Evolutionary conservation across 2,888 invertebrate species (phyloP), one percentile per base, ranked within the genome.

Genomic region (Norana najaformis): DNA sequence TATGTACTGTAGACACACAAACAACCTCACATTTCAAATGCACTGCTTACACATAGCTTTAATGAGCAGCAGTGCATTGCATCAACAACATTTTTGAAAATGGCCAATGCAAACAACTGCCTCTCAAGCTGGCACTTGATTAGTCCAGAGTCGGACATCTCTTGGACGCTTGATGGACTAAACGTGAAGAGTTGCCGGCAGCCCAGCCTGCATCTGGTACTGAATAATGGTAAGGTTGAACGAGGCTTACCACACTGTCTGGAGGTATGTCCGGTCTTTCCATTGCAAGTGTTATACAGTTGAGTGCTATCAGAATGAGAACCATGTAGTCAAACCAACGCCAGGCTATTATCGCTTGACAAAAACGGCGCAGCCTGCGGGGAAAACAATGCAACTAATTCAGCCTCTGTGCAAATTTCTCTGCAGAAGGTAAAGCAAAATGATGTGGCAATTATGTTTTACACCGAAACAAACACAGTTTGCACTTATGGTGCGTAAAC

Each of bases 201-300:
- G 8, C 41, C 41, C 41, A 1, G 41, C 5, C 5, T 41, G 41
- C 14, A 41, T 41, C 41, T 41, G 69, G 69, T 8, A 69, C n/a
- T n/a, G n/a, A n/a, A n/a, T n/a, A n/a, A n/a, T n/a, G n/a, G n/a
- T n/a, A 8, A 8, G 1, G 30, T 5, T 35, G 30, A 20, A 69
- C 13, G 23, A 85, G 20, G 92, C 94, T 93, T 93, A 95, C 95
- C 35, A 92, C 85, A 93, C 98, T 98, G 93, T 97, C 96, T 0
- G 98, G 98, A 83, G 99, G 99, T 94, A 99, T 99, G 95, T 98
- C 98, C 18, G 99, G 99, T 92, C 99, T 95, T 96, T 99, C 99
- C 99, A 99, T 99, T 1, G 99, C 99, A 91, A 99, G 95, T 0
- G 99, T 99, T 92, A 99, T 98, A 95, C 99, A 99, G 95, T 99